Evolutionary conservation across 2,888 invertebrate species (phyloP).

Genomic region (Pantelozetes paolii): DNA sequence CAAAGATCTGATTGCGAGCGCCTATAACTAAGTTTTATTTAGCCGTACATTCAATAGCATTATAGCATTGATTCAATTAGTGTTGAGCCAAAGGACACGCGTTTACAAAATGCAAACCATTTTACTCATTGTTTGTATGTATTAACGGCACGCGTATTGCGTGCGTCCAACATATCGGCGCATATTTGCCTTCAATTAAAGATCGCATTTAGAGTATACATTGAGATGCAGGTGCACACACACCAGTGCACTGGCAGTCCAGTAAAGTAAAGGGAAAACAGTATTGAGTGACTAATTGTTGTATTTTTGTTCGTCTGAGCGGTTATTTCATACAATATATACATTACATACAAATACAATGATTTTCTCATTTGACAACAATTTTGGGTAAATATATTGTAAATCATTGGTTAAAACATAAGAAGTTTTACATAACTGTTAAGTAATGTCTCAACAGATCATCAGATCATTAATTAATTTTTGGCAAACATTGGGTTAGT

Average conservation of each 20-base stretch:
- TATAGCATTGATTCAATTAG: conserved; percentile 29
- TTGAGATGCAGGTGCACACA: conserved; percentile 5
- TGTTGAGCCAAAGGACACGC: conserved; percentile 6
- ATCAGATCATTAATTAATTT: conserved; percentile 8
- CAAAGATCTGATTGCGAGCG: not conserved
- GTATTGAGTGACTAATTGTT: conserved; percentile 18
- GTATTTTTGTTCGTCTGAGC: conserved; percentile 22
- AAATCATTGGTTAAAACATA: not conserved
- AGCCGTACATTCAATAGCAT: not conserved
- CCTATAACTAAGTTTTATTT: conserved; percentile 14
- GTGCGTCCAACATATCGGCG: conserved; percentile 14
- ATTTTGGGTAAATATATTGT: conserved; percentile 7
- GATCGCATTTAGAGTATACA: not conserved
- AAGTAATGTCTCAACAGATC: not conserved
- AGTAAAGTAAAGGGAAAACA: not conserved
- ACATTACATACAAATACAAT: conserved; percentile 10
- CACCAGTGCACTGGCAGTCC: not conserved
- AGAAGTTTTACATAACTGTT: not conserved
- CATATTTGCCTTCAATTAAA: not conserved
- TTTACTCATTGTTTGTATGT: not conserved
- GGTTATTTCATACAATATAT: not conserved
- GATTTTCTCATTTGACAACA: not conserved
- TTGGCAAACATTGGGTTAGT: conserved; percentile 19
- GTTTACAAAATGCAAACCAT: conserved; percentile 13
- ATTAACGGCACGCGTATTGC: conserved; percentile 26